Conservation (phyloP, 2,797 vertebrate species). For the Hybognathus amarus region DNA sequence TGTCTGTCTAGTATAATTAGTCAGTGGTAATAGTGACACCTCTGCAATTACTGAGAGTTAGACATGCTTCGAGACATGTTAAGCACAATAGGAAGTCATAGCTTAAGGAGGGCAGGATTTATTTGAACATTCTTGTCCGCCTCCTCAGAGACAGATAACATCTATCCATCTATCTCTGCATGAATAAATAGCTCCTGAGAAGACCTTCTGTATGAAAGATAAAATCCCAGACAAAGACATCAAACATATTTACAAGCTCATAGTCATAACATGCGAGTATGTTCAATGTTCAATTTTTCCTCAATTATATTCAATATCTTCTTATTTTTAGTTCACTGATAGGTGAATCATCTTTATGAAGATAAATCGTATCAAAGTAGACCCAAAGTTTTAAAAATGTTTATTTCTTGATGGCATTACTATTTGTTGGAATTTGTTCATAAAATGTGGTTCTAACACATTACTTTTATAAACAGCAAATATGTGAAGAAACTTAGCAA, state of each 20-base stretch:
- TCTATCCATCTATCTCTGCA: constrained; percentile 14
- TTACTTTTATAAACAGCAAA: background rate
- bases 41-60: constrained; percentile 7
- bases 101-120: constrained; percentile 22
- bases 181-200: constrained; percentile 23
- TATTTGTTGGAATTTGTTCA: background rate
- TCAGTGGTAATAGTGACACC: background rate
- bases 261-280: background rate
- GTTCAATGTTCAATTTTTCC: background rate
- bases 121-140: constrained; percentile 19
- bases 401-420: background rate
- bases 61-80: constrained; percentile 9
- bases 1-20: background rate
- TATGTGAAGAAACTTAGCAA: background rate
- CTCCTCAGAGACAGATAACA: constrained; percentile 29
- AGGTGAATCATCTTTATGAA: background rate
- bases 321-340: background rate
- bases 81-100: constrained; percentile 34
- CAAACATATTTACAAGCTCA: constrained; percentile 15
- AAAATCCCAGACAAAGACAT: background rate
- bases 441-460: background rate
- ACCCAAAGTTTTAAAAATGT: background rate
- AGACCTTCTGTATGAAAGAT: constrained; percentile 8
- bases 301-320: background rate
- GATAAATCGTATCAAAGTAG: no score